These are phyloP conservation scores for Aporrectodea caliginosa DNA, from an alignment of 1,140 invertebrate genomes.

Conservation along the genomic window DNA sequence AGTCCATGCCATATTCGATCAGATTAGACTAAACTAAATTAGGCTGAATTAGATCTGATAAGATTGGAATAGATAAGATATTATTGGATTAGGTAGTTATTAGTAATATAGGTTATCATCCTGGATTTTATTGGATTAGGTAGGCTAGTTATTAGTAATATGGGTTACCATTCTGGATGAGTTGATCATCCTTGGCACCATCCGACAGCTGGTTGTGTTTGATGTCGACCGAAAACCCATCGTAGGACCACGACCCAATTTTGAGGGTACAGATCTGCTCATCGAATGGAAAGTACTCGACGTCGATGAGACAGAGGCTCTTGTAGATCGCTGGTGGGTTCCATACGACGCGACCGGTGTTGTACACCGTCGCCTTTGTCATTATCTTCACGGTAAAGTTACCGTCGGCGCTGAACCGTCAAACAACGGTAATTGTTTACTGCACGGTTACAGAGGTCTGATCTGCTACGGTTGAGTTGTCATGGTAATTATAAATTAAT, in stretches of 20 bases:
- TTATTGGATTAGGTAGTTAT: too few relatives aligned
- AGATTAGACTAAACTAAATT: too few relatives aligned
- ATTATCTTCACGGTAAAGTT: slow-evolving; percentile 60
- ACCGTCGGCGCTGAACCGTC: slow-evolving; percentile 58
- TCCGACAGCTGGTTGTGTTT: slow-evolving; percentile 42
- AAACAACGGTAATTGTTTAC: neutral
- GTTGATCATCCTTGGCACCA: slow-evolving; percentile 3
- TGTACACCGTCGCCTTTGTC: slow-evolving; percentile 61
- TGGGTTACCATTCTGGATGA: too few relatives aligned
- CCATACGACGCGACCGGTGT: slow-evolving; percentile 95
- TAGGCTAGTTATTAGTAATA: too few relatives aligned
- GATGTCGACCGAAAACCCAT: slow-evolving; percentile 68
- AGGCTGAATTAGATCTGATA: too few relatives aligned
- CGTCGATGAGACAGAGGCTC: slow-evolving; percentile 98
- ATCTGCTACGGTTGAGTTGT: too few relatives aligned
- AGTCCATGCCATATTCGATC: too few relatives aligned
- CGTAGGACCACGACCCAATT: slow-evolving; percentile 82
- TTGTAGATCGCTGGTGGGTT: slow-evolving; percentile 98
- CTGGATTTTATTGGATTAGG: too few relatives aligned
- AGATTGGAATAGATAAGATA: too few relatives aligned
- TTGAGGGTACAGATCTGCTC: slow-evolving; percentile 75
- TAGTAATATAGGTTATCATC: too few relatives aligned
- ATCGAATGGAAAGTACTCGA: slow-evolving; percentile 77
- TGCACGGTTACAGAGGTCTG: too few relatives aligned
- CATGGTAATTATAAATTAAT: too few relatives aligned